phyloP scores from a whole-genome alignment of 2,888 invertebrate genomes.

The Achlya flavicornis region DNA sequence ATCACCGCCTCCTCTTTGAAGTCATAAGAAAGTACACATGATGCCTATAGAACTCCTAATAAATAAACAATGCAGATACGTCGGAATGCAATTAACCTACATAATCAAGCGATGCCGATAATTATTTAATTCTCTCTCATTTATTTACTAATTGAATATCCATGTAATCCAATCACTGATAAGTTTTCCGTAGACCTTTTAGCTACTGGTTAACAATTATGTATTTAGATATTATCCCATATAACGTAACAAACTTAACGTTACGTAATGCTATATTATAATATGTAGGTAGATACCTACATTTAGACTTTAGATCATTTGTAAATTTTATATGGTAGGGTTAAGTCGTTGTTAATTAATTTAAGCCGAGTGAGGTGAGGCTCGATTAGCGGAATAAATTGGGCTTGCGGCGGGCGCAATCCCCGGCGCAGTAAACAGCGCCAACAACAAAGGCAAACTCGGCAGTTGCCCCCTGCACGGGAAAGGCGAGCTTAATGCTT shows the following conservation, averaged over 20 bases:
- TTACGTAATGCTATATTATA: not conserved
- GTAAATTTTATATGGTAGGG: constrained; percentile 58
- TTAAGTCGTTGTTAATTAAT: constrained; percentile 77
- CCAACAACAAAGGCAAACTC: constrained; percentile 74
- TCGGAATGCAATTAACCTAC: constrained; percentile 56
- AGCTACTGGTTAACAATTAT: too few species aligned
- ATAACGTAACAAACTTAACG: not conserved
- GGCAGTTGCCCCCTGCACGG: constrained; percentile 56
- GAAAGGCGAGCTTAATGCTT: constrained; percentile 72
- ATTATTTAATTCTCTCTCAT: constrained; percentile 41
- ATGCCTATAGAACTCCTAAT: constrained; percentile 37
- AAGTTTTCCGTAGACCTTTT: not conserved
- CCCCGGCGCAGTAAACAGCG: constrained; percentile 73
- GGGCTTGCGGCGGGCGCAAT: constrained; percentile 71
- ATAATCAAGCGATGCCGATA: constrained; percentile 48
- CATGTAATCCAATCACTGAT: not conserved
- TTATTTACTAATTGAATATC: constrained; percentile 19
- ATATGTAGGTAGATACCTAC: not conserved
- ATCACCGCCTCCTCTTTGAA: constrained; percentile 60
- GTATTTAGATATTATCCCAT: not conserved
- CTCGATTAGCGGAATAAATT: constrained; percentile 81
- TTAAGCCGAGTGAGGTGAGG: constrained; percentile 70
- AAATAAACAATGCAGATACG: constrained; percentile 44
- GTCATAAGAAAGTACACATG: constrained; percentile 46
- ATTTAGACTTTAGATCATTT: constrained; percentile 35